Percentiles rank a stretch among this genome's conserved stretches.
These are phyloP conservation scores for Cancer borealis DNA, from an alignment of 2,888 invertebrate species.

Conservation along the genomic window DNA sequence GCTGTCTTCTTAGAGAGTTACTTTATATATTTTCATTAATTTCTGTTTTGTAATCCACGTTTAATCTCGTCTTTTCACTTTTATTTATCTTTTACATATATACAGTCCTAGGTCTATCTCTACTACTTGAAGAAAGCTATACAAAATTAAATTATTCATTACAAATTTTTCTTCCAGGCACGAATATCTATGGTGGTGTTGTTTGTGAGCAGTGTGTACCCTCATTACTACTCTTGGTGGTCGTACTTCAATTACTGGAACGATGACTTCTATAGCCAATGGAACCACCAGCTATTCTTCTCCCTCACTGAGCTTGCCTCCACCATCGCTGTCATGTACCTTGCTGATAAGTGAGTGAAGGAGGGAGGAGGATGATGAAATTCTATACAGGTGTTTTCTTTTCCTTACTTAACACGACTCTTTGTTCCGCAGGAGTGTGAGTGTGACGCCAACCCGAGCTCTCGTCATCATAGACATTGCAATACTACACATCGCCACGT, in stretches of 20 bases:
- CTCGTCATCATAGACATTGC: constrained; percentile 84
- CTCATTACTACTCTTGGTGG: constrained; percentile 87
- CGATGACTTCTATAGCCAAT: constrained; percentile 86
- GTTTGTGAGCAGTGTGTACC: constrained; percentile 84
- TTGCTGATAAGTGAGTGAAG: constrained; percentile 74
- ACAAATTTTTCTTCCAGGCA: constrained; percentile 52
- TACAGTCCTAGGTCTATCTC: too few species aligned
- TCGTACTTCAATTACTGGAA: constrained; percentile 87
- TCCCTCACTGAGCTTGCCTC: constrained; percentile 84
- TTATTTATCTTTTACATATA: too few species aligned
- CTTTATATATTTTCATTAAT: too few species aligned
- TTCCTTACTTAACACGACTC: too few species aligned
- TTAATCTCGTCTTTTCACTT: too few species aligned
- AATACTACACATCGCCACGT: constrained; percentile 84
- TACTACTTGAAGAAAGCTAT: too few species aligned
- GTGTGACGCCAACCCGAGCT: constrained; percentile 78
- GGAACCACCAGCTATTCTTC: constrained; percentile 86
- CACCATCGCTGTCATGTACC: constrained; percentile 69
- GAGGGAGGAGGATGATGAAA: too few species aligned
- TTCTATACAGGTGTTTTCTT: too few species aligned
- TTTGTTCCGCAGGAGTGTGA: constrained; percentile 61
- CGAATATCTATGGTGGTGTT: constrained; percentile 83
- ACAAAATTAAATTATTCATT: too few species aligned
- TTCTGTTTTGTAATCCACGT: too few species aligned
- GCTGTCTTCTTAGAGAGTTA: too few species aligned